Conservation (phyloP, 2,888 invertebrate species). For the Watsonalla cultraria region DNA sequence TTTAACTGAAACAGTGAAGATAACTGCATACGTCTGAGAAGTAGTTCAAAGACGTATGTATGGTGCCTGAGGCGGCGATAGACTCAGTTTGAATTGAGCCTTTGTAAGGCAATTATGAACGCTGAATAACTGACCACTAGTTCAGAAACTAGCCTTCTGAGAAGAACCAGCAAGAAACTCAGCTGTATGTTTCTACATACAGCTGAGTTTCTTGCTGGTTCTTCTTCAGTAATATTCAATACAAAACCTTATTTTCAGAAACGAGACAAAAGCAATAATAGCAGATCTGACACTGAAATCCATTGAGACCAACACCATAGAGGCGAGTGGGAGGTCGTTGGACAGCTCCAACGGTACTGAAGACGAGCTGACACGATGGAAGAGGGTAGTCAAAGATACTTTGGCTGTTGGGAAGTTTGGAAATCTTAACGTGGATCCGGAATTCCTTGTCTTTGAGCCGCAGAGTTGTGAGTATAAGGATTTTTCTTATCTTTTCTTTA, state of each 20-base stretch:
- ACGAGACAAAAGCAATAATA: constrained; percentile 82
- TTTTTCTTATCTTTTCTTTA: not conserved
- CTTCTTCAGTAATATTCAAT: not conserved
- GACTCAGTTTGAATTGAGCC: too few relatives aligned
- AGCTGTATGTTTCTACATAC: too few relatives aligned
- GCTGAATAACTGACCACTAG: too few relatives aligned
- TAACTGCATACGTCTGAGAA: too few relatives aligned
- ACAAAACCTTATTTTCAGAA: constrained; percentile 38
- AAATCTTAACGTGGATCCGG: constrained; percentile 88
- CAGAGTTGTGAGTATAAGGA: constrained; percentile 80
- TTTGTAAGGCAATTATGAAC: too few relatives aligned
- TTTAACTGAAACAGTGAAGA: too few relatives aligned
- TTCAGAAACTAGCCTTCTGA: too few relatives aligned
- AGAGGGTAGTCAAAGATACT: constrained; percentile 83
- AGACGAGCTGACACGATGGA: constrained; percentile 48
- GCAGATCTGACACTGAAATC: constrained; percentile 87
- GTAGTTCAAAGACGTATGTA: too few relatives aligned
- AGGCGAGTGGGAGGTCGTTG: constrained; percentile 62
- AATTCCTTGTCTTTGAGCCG: constrained; percentile 86
- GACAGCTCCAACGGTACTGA: constrained; percentile 21
- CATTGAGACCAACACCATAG: constrained; percentile 83
- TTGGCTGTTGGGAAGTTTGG: constrained; percentile 87
- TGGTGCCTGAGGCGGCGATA: too few relatives aligned
- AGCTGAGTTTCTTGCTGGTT: too few relatives aligned
- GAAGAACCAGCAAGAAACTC: too few relatives aligned